Evolutionary conservation across 2,888 invertebrate species (phyloP), one percentile per base, ranked within the genome.

Genomic region (Bombylius major): DNA sequence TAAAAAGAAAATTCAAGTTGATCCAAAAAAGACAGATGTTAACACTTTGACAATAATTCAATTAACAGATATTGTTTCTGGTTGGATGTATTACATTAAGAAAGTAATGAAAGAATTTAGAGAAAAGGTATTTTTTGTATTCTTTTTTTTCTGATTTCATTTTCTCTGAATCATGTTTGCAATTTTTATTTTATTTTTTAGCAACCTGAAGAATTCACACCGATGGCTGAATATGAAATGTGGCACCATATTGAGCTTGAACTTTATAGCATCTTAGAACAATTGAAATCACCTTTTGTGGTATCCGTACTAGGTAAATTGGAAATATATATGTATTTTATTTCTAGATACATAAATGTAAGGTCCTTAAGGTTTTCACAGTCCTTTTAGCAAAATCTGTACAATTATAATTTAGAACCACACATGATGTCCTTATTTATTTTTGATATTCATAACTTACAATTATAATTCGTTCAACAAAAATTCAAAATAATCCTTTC

Each of bases 171-270:
- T 47, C n/a, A n/a, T n/a, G n/a, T n/a, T n/a, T 47, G 14, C 47
- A 39, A 47, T 47, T 53, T 36, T 46, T 52, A 23, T 47, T 5
- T 13, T 51, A 46, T 32, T 51, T 13, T 32, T 9, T 63, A 81
- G 79, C 72, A 77, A 57, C 79, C 83, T 0, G 79, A 80, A 50
- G 87, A 86, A 0, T 81, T 84, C 58, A 88, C 89, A 0, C 92
- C 93, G 0, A 79, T 93, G 55, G 84, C 89, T 0, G 93, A 93
- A 69, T 89, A 88, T 66, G 84, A 85, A 59, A 88, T 87, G 65
- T 95, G 94, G 94, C 80, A 87, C 53, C 85, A 88, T 65, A 78
- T 87, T 60, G 87, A 91, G 67, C 81, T 84, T 0, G 85, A 86
- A 54, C 76, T 92, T 32, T 87, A 89, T 56, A 77, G 86, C 34